Percentiles rank a stretch among this genome's conserved stretches.
phyloP scores from a whole-genome alignment of 2,113 vertebrate genomes.

The Dendropsophus ebraccatus region DNA sequence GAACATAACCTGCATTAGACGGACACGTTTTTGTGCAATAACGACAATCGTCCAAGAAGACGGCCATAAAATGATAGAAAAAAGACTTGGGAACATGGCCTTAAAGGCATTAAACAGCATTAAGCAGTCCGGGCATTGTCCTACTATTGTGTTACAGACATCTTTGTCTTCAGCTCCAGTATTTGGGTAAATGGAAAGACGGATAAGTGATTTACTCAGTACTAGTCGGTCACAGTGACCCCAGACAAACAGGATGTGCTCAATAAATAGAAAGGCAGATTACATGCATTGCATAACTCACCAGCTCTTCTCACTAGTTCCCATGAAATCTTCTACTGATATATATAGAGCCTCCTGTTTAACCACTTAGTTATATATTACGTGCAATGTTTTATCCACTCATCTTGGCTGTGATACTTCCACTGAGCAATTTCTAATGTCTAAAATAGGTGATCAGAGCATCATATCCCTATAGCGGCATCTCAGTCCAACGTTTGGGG shows the following conservation, averaged over 20 bases:
- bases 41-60: no score
- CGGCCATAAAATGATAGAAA: no score
- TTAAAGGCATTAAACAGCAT: no score
- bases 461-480: no score
- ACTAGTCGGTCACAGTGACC: conserved; percentile 55
- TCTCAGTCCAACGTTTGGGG: no score
- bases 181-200: conserved; percentile 1
- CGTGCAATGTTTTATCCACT: neutral
- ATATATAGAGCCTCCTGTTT: neutral
- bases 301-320: conserved; percentile 62
- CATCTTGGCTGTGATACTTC: neutral
- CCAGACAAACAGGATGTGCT: conserved; percentile 55
- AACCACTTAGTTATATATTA: neutral
- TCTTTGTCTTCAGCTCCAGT: neutral
- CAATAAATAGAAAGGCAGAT: conserved; percentile 64
- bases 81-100: no score
- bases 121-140: neutral
- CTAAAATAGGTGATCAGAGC: no score
- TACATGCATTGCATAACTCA: conserved; percentile 61
- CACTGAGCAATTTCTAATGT: neutral
- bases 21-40: no score
- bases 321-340: conserved; percentile 59
- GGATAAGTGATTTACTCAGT: neutral
- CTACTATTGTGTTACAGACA: neutral
- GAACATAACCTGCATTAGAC: no score